Conservation (phyloP, 2,113 vertebrate species). For the Albula glossodonta region DNA sequence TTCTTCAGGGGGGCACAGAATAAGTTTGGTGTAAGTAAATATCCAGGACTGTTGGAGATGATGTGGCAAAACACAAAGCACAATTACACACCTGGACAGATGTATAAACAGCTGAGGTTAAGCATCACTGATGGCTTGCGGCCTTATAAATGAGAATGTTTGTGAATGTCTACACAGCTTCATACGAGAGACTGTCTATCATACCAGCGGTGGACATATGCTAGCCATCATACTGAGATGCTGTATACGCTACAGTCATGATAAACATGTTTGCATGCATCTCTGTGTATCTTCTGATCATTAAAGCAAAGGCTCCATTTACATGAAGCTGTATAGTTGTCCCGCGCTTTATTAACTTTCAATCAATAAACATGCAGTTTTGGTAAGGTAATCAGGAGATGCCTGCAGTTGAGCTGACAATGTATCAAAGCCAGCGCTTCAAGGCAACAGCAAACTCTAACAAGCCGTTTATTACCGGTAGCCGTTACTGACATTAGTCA, state of each 20-base stretch:
- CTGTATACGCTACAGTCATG: conserved; percentile 39
- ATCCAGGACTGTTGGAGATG: conserved; percentile 35
- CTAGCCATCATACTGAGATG: not conserved
- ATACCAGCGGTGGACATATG: not conserved
- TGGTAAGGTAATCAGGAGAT: conserved; percentile 95
- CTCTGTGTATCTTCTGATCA: conserved; percentile 83
- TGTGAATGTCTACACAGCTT: not conserved
- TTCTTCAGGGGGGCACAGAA: conserved; percentile 22
- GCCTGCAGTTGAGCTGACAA: conserved; percentile 89
- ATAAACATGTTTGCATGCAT: conserved; percentile 49
- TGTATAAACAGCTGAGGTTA: too few species aligned
- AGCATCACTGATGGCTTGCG: not conserved
- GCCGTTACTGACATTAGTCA: conserved; percentile 99
- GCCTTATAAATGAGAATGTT: not conserved
- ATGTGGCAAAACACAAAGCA: not conserved
- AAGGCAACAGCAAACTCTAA: conserved; percentile 94
- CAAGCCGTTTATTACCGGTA: conserved; percentile 98
- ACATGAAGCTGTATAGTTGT: conserved; percentile 81
- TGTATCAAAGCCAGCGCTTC: conserved; percentile 94
- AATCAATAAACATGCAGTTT: conserved; percentile 97
- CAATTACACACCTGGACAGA: too few species aligned
- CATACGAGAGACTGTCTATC: not conserved
- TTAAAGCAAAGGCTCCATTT: conserved; percentile 83
- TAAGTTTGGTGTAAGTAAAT: too few species aligned
- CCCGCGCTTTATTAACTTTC: conserved; percentile 91